A percentile compares a stretch with the other conserved stretches of the same genome.
phyloP scores from a whole-genome alignment of 2,113 vertebrate species.

The Serinus canaria region DNA sequence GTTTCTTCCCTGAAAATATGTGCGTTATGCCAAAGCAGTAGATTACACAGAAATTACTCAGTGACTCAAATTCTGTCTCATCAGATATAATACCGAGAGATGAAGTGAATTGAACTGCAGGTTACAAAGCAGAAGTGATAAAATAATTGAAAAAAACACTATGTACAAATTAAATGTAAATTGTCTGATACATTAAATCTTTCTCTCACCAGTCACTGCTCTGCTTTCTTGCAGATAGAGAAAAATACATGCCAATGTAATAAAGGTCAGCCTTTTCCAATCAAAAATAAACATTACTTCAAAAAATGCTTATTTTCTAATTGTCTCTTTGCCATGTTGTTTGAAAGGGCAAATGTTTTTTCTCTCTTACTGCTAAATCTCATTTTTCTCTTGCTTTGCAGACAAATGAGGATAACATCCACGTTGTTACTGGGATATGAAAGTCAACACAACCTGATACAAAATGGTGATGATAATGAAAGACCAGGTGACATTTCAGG shows the following conservation, averaged over 20 bases:
- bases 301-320: neutral
- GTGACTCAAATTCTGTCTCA: neutral
- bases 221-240: neutral
- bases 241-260: neutral
- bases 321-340: neutral
- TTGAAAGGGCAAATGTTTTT: neutral
- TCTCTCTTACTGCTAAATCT: neutral
- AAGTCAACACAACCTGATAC: neutral
- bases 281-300: neutral
- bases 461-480: neutral
- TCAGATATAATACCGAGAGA: neutral
- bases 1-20: neutral
- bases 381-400: neutral
- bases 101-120: neutral
- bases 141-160: neutral
- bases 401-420: neutral
- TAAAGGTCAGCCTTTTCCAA: neutral
- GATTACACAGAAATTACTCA: neutral
- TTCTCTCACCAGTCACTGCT: neutral
- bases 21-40: neutral
- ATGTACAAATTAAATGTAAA: neutral
- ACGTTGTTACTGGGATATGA: neutral
- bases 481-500: slow-evolving; percentile 13
- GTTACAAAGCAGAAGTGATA: neutral
- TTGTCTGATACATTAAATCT: neutral